Evolutionary conservation across 2,888 invertebrate genomes (phyloP).

Genomic region (Eremobia ochroleuca): DNA sequence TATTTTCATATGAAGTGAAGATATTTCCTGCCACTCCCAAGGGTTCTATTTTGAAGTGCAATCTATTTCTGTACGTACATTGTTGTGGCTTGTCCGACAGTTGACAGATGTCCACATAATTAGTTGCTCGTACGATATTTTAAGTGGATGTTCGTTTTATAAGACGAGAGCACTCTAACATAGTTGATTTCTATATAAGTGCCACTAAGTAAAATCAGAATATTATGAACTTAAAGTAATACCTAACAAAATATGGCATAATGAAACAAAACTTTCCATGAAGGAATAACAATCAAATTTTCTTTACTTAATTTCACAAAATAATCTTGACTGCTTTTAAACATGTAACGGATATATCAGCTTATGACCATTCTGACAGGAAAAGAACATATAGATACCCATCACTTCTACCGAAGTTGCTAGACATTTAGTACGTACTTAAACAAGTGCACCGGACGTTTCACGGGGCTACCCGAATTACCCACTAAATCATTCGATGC

Average conservation of each 20-base stretch:
- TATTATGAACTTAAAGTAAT: not conserved
- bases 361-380: not conserved
- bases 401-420: too few relatives aligned
- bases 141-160: slow-evolving; percentile 17
- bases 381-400: too few relatives aligned
- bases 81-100: slow-evolving; percentile 61
- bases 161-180: not conserved
- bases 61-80: slow-evolving; percentile 64
- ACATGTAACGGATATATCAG: not conserved
- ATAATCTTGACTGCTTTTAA: not conserved
- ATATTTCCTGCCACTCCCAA: slow-evolving; percentile 66
- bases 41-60: slow-evolving; percentile 68
- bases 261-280: not conserved
- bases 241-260: too few relatives aligned
- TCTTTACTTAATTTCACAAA: not conserved
- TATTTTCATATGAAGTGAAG: slow-evolving; percentile 45
- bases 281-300: not conserved
- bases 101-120: slow-evolving; percentile 67
- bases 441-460: slow-evolving; percentile 8
- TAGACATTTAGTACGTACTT: not conserved
- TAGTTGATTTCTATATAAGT: not conserved
- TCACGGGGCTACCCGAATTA: slow-evolving; percentile 10
- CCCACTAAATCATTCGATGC: slow-evolving; percentile 7
- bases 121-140: slow-evolving; percentile 49
- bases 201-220: too few relatives aligned